These are phyloP conservation scores for Dysdera silvatica DNA, from an alignment of 1,140 invertebrate species.

Conservation along the genomic window DNA sequence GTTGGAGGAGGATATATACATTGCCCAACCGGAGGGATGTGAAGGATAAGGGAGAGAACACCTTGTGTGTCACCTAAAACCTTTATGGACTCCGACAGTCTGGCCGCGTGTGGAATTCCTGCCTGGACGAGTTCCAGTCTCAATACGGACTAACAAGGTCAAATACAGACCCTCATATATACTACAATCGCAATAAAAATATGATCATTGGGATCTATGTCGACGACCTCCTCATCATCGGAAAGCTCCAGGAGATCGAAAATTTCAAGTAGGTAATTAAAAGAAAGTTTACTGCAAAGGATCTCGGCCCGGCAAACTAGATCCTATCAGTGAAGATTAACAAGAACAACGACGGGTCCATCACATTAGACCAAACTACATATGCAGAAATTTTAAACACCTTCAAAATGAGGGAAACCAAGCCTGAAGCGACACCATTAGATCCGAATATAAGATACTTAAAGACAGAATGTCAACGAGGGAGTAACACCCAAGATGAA, in stretches of 20 bases:
- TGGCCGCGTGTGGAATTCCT: slow-evolving; percentile 42
- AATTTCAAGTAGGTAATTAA: slow-evolving; percentile 25
- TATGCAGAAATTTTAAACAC: slow-evolving; percentile 24
- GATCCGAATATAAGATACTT: slow-evolving; percentile 28
- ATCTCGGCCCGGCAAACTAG: neutral
- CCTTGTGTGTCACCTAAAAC: slow-evolving; percentile 35
- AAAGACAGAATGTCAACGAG: too few relatives aligned
- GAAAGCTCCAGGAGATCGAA: slow-evolving; percentile 28
- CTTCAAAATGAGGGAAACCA: slow-evolving; percentile 38
- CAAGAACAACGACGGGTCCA: neutral
- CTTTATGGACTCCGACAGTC: slow-evolving; percentile 47
- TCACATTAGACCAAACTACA: slow-evolving; percentile 11
- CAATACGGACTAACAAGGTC: neutral
- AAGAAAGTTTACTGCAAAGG: slow-evolving; percentile 7
- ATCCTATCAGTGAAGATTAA: neutral
- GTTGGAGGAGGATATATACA: slow-evolving; percentile 44
- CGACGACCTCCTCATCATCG: slow-evolving; percentile 18
- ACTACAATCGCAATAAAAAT: neutral
- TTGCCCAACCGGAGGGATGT: slow-evolving; percentile 43
- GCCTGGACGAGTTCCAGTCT: slow-evolving; percentile 18
- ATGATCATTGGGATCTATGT: slow-evolving; percentile 24
- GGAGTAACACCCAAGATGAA: too few relatives aligned
- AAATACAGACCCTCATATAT: slow-evolving; percentile 4
- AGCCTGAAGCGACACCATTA: slow-evolving; percentile 37
- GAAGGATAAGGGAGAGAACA: slow-evolving; percentile 23